Evolutionary conservation across 35 echinoderm and acorn worm genomes (phyloP).

Genomic region (Ophioderma brevispina): DNA sequence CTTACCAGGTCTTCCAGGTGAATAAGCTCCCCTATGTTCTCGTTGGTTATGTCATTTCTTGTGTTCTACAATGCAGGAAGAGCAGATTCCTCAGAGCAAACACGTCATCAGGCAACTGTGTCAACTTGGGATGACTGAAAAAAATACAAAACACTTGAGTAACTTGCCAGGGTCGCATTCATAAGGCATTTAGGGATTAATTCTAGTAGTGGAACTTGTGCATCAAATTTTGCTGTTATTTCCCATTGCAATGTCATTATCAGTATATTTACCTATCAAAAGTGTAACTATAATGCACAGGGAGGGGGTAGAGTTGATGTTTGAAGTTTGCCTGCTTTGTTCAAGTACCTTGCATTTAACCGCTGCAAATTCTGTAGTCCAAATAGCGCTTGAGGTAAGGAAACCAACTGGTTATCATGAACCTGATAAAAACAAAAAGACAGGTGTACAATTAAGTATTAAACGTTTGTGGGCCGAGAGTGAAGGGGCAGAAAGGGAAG

Average conservation of each 20-base stretch:
- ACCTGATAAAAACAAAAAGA: slow-evolving; percentile 34
- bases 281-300: too few species aligned
- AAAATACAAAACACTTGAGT: not conserved
- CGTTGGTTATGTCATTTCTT: slow-evolving; percentile 64
- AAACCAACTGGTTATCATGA: slow-evolving; percentile 81
- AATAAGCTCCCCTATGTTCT: slow-evolving; percentile 61
- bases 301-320: too few species aligned
- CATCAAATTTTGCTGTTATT: too few species aligned
- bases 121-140: slow-evolving; percentile 84
- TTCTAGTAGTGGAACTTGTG: too few species aligned
- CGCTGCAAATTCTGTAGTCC: slow-evolving; percentile 77
- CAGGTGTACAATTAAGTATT: not conserved
- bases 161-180: too few species aligned
- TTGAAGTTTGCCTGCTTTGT: too few species aligned
- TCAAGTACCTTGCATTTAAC: slow-evolving; percentile 88
- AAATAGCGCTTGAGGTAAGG: slow-evolving; percentile 65
- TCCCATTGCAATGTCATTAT: not conserved
- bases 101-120: slow-evolving; percentile 64
- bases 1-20: slow-evolving; percentile 89
- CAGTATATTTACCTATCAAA: not conserved
- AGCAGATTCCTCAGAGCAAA: slow-evolving; percentile 60
- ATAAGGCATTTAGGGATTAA: too few species aligned
- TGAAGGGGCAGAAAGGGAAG: not conserved
- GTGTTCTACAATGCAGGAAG: slow-evolving; percentile 76
- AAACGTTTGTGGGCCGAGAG: not conserved